A percentile compares a stretch with the other conserved stretches of the same genome.
phyloP scores from a whole-genome alignment of 2,888 invertebrate species.

The Microdon myrmicae region DNA sequence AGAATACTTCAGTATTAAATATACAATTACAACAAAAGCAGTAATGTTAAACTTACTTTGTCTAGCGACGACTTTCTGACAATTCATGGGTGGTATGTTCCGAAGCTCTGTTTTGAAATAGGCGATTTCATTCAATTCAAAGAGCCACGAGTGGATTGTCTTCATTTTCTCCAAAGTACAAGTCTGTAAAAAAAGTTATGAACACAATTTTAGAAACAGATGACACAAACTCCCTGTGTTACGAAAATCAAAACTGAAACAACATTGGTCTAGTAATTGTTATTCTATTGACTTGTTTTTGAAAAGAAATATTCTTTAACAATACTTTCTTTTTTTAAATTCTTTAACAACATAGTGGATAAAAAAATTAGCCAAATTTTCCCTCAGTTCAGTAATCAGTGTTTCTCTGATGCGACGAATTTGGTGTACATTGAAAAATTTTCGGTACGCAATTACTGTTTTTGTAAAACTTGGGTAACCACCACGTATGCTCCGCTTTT shows the following conservation, averaged over 20 bases:
- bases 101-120: slow-evolving; percentile 60
- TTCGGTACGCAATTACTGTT: too few species aligned
- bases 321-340: too few species aligned
- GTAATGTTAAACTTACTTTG: slow-evolving; percentile 59
- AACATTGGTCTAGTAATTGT: slow-evolving; percentile 33
- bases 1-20: too few species aligned
- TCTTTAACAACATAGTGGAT: too few species aligned
- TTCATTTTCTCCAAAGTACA: slow-evolving; percentile 63
- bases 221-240: neutral
- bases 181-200: slow-evolving; percentile 55
- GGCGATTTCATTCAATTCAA: slow-evolving; percentile 65
- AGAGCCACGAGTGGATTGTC: slow-evolving; percentile 63
- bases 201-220: neutral
- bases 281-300: too few species aligned
- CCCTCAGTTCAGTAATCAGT: too few species aligned
- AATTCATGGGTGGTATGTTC: slow-evolving; percentile 64
- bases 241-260: neutral
- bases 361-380: too few species aligned
- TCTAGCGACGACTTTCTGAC: slow-evolving; percentile 66
- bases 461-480: too few species aligned
- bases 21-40: neutral
- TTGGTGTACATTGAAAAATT: too few species aligned
- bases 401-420: too few species aligned
- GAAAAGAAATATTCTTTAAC: too few species aligned
- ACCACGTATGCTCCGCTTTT: too few species aligned